Base-by-base conservation (phyloP, 1,140 invertebrate species). In the Panagrolaimus sp. region DNA sequence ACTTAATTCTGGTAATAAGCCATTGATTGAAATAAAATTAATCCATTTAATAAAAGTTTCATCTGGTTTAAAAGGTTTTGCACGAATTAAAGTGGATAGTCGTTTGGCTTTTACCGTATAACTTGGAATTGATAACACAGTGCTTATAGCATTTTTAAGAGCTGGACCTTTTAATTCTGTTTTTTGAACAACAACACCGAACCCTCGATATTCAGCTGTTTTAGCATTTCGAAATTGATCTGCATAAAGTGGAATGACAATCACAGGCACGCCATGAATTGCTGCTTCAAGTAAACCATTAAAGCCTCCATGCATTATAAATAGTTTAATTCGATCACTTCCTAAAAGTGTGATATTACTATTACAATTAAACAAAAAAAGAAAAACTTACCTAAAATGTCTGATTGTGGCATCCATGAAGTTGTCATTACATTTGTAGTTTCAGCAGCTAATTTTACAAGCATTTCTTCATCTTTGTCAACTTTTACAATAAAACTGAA, bases 281-380 rank as follows among this genome's bases (percentile, higher is more conserved):
- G 74, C 20, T 13, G 66, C 61, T 70, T 76, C 75, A 13, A 47
- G 31, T 25, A 68, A 64, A 16, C 75, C 64, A 46, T 76, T 77
- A 46, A 67, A 74, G 27, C 75, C 75, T 42, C 68, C 70, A 44
- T 76, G 75, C 5, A 72, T 74, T 38, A 76, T 66, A 67, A 76
- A 76, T 2, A 57, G 20, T 27, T 57, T 57, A 11, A 57, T 7
- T 7, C 31, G 31, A 38, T 7, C 31, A 38, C 31, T 38, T 38
- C 31, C 31, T 38, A n/a, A n/a, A n/a, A n/a, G n/a, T n/a, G 31
- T 38, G 7, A 38, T 38, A 38, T n/a, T n/a, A n/a, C n/a, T n/a
- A 38, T 4, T 38, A 38, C 7, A 38, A 38, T 38, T 4, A 4
- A 38, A 38, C 2, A 38, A 38, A 38, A 38, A 38, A 4, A 57